Evolutionary conservation across 2,888 invertebrate genomes (phyloP).

Genomic region (Crematogaster levior): DNA sequence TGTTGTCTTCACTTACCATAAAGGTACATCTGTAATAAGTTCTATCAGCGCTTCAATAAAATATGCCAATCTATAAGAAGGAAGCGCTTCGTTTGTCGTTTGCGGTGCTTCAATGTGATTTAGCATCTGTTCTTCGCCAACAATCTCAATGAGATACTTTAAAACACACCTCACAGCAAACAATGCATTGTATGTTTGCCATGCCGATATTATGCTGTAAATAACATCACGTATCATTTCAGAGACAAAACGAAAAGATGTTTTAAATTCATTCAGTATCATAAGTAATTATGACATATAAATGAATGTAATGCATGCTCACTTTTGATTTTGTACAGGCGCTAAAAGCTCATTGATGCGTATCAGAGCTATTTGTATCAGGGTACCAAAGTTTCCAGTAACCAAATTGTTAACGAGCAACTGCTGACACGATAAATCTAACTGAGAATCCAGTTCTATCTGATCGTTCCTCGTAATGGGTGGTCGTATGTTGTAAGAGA

Average conservation of each 20-base stretch:
- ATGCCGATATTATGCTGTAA: slow-evolving; percentile 91
- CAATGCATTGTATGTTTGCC: slow-evolving; percentile 97
- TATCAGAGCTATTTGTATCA: slow-evolving; percentile 94
- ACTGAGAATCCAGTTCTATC: slow-evolving; percentile 90
- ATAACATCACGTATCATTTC: slow-evolving; percentile 31
- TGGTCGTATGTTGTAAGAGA: slow-evolving; percentile 95
- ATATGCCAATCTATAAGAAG: slow-evolving; percentile 87
- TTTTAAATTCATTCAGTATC: neutral
- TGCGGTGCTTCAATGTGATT: slow-evolving; percentile 91
- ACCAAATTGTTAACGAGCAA: slow-evolving; percentile 93
- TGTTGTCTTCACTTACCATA: slow-evolving; percentile 88
- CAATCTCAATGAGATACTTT: slow-evolving; percentile 96
- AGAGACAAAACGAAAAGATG: slow-evolving; percentile 16
- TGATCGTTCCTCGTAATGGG: slow-evolving; percentile 91
- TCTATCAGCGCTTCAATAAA: slow-evolving; percentile 92
- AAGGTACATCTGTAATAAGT: slow-evolving; percentile 93
- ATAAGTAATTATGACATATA: neutral
- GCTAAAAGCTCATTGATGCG: slow-evolving; percentile 94
- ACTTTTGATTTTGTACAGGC: slow-evolving; percentile 96
- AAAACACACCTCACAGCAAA: slow-evolving; percentile 94
- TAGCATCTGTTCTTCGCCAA: slow-evolving; percentile 95
- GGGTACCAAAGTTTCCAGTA: slow-evolving; percentile 95
- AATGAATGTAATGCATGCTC: slow-evolving; percentile 80
- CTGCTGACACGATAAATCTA: slow-evolving; percentile 91
- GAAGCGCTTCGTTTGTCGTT: slow-evolving; percentile 81